Percentiles rank a stretch among this genome's conserved stretches.
Conservation (phyloP, 2,113 vertebrate species). For the Mirounga angustirostris region DNA sequence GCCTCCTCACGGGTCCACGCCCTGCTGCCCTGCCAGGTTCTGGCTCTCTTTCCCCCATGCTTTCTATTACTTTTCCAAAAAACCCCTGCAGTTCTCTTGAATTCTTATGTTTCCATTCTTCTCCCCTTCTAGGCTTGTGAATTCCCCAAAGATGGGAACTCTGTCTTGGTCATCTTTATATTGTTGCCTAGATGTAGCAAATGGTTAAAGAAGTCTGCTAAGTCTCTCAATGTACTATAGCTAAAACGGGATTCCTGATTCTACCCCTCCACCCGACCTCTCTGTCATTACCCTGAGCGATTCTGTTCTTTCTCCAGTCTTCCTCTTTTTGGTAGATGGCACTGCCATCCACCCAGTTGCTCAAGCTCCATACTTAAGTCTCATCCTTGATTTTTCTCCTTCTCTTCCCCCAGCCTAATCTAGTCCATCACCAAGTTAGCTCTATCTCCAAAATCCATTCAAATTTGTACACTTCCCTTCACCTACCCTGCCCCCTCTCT, state of each 20-base stretch:
- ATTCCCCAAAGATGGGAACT: neutral
- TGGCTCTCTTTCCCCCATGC: neutral
- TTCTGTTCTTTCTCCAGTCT: neutral
- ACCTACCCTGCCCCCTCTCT: neutral
- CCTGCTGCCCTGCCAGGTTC: neutral
- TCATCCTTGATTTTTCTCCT: neutral
- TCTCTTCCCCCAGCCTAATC: neutral
- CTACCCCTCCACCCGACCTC: rapidly evolving
- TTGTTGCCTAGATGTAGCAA: neutral
- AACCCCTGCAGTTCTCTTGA: neutral
- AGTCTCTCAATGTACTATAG: neutral
- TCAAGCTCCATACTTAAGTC: neutral
- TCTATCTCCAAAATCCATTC: neutral
- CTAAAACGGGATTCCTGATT: neutral
- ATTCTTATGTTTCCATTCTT: neutral
- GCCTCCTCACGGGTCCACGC: neutral
- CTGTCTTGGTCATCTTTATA: neutral
- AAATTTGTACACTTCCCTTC: neutral
- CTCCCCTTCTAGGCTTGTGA: neutral
- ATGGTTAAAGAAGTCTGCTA: neutral
- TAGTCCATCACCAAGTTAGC: neutral
- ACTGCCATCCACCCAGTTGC: neutral
- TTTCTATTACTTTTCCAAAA: neutral
- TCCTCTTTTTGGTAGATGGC: neutral
- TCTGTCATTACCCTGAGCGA: neutral